These are phyloP conservation scores for Drosophila mayri DNA, from an alignment of 1,140 invertebrate genomes.

Conservation along the genomic window DNA sequence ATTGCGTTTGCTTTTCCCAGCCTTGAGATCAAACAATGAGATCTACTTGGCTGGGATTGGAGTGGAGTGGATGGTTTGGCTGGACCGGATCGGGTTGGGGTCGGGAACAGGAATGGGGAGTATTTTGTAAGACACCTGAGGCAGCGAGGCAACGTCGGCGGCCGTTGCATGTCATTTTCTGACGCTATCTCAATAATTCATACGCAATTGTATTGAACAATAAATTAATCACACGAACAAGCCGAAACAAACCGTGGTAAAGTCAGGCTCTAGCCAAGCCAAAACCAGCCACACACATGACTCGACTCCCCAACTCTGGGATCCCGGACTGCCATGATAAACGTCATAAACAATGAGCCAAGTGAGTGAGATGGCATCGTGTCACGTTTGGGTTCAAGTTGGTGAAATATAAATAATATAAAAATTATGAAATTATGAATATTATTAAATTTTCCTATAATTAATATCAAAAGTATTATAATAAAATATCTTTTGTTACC, in stretches of 20 bases:
- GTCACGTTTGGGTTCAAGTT: conserved; percentile 6
- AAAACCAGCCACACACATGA: conserved; percentile 47
- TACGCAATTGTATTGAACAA: conserved; percentile 81
- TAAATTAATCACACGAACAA: conserved; percentile 81
- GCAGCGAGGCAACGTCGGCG: conserved; percentile 55
- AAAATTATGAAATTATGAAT: too few relatives aligned
- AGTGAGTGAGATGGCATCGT: conserved; percentile 23
- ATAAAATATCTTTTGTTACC: not conserved
- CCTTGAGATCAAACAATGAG: conserved; percentile 53
- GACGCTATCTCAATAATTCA: conserved; percentile 80
- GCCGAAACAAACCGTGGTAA: conserved; percentile 39
- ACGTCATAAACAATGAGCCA: conserved; percentile 57
- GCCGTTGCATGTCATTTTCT: conserved; percentile 78
- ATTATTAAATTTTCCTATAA: too few relatives aligned
- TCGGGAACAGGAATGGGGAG: conserved; percentile 15
- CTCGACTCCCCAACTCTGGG: conserved; percentile 21
- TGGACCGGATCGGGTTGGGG: conserved; percentile 1
- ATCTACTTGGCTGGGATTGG: conserved; percentile 31
- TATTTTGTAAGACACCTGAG: conserved; percentile 67
- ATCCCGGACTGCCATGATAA: conserved; percentile 29
- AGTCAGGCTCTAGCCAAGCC: not conserved
- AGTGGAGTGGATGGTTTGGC: too few relatives aligned
- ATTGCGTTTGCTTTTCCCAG: conserved; percentile 56
- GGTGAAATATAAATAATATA: not conserved
- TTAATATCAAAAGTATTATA: not conserved